phyloP scores from a whole-genome alignment of 2,888 invertebrate genomes.

The Noctua janthe region DNA sequence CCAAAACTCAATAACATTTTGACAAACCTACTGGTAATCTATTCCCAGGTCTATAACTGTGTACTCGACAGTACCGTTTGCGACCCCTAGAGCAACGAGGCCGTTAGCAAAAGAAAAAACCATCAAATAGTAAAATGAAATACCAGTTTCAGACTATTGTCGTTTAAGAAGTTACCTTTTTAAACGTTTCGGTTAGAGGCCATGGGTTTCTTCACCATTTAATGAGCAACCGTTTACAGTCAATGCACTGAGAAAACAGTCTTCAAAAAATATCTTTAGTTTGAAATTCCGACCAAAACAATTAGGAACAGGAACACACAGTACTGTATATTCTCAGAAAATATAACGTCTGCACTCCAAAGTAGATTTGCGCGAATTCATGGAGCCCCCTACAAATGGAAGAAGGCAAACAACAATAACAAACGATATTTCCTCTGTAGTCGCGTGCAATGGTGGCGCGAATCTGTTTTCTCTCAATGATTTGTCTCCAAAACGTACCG shows the following conservation, averaged over 20 bases:
- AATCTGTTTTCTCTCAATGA: conserved; percentile 89
- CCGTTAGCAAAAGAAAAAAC: neutral
- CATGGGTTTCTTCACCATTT: neutral
- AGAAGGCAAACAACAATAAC: conserved; percentile 79
- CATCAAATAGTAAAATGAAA: neutral
- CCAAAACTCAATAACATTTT: neutral
- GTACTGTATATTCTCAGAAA: conserved; percentile 40
- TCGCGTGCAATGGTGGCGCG: conserved; percentile 83
- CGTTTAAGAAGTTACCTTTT: neutral
- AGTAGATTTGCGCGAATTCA: conserved; percentile 68
- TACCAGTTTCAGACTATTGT: neutral
- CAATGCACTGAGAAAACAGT: neutral
- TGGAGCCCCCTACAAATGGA: conserved; percentile 71
- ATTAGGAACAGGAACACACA: conserved; percentile 24
- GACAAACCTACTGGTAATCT: too few species aligned
- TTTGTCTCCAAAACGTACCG: conserved; percentile 87
- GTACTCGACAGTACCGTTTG: neutral
- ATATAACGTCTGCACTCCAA: conserved; percentile 64
- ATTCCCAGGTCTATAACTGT: too few species aligned
- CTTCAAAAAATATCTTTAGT: neutral
- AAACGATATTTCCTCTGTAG: conserved; percentile 80
- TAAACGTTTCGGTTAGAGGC: neutral
- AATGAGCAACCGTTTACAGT: neutral
- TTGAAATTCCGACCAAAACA: conserved; percentile 1
- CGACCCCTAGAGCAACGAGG: neutral